Conservation (phyloP, 2,113 vertebrate species). For the human region GRCh38 chr4:10863501-10864000, state of each 20-base stretch:
- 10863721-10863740: no score
- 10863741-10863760: neutral
- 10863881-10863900: neutral
- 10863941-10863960: neutral
- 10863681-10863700: neutral
- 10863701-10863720: rapidly evolving
- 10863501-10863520: neutral
- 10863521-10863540: neutral
- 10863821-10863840: neutral
- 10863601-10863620: neutral
- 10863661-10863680: neutral
- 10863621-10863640: neutral
- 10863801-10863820: neutral
- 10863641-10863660: rapidly evolving
- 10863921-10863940: neutral
- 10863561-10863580: neutral
- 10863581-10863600: neutral
- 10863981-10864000: neutral
- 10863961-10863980: neutral
- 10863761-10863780: neutral
- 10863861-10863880: neutral
- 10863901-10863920: neutral
- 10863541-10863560: neutral
- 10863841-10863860: neutral
- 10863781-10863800: neutral